Conservation (phyloP, 2,113 vertebrate genomes). For the Vicugna pacos region DNA sequence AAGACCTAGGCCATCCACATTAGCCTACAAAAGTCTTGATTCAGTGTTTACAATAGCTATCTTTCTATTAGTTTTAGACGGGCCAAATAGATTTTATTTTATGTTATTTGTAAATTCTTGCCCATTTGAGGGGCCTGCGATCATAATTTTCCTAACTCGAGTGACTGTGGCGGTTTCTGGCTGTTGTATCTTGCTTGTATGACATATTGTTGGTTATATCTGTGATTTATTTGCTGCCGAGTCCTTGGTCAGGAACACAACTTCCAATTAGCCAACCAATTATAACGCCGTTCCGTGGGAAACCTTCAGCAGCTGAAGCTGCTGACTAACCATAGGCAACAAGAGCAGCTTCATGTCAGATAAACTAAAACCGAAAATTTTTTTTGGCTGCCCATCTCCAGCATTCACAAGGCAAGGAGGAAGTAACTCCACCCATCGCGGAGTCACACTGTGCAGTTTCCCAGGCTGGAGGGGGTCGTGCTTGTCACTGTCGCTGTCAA, state of each 20-base stretch:
- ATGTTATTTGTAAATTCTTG: conserved; percentile 65
- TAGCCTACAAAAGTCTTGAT: conserved; percentile 29
- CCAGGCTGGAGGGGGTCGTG: not conserved
- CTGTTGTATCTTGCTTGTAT: conserved; percentile 65
- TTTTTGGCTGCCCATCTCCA: conserved; percentile 7
- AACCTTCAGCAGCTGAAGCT: conserved; percentile 67
- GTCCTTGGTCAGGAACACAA: conserved; percentile 75
- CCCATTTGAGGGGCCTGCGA: conserved; percentile 39
- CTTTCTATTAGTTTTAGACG: conserved; percentile 59
- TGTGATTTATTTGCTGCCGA: conserved; percentile 75
- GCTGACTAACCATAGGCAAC: conserved; percentile 62
- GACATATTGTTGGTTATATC: conserved; percentile 75
- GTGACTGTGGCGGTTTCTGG: conserved; percentile 70
- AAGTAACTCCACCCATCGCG: not conserved
- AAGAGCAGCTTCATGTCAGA: conserved; percentile 53
- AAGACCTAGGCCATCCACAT: conserved; percentile 24
- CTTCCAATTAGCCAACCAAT: conserved; percentile 79
- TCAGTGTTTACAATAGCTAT: conserved; percentile 56
- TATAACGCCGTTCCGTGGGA: conserved; percentile 73
- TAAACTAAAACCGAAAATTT: conserved; percentile 56
- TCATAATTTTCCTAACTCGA: conserved; percentile 72
- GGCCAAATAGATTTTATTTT: conserved; percentile 68
- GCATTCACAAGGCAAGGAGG: not conserved
- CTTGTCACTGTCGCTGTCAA: not conserved
- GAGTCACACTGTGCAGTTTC: not conserved